A percentile compares a stretch with the other conserved stretches of the same genome.
phyloP scores from a whole-genome alignment of 2,888 invertebrate species.

The Xanthorhoe spadicearia region DNA sequence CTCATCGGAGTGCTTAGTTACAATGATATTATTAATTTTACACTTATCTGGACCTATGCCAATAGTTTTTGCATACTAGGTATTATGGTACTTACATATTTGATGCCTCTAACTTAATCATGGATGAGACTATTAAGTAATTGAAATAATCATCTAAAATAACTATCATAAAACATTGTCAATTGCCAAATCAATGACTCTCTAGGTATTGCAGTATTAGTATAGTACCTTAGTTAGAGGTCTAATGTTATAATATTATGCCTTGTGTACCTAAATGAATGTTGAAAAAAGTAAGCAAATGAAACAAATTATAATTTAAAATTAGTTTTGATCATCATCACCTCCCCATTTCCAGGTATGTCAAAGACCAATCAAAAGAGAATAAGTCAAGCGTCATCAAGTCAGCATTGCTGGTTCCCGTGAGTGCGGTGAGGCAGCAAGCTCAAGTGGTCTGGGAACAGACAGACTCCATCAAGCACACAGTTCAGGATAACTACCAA shows the following conservation, averaged over 20 bases:
- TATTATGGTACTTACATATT: too few species aligned
- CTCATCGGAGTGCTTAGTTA: too few species aligned
- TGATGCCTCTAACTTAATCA: not conserved
- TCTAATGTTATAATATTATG: too few species aligned
- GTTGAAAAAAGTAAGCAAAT: too few species aligned
- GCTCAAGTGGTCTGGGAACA: conserved; percentile 65
- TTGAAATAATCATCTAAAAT: too few species aligned
- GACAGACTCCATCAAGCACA: conserved; percentile 63
- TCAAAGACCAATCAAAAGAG: conserved; percentile 52
- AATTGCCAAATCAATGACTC: too few species aligned
- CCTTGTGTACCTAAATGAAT: too few species aligned
- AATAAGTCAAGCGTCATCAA: conserved; percentile 56
- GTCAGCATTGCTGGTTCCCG: conserved; percentile 61
- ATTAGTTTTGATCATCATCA: not conserved
- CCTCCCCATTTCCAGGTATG: conserved; percentile 49
- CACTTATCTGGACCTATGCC: not conserved
- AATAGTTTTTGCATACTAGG: not conserved
- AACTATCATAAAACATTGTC: too few species aligned
- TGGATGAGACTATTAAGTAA: not conserved
- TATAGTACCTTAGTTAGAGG: too few species aligned
- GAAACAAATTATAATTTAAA: too few species aligned
- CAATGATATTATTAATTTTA: not conserved
- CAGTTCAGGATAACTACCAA: conserved; percentile 65
- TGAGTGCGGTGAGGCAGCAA: conserved; percentile 66
- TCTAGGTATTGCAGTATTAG: too few species aligned